A percentile compares a stretch with the other conserved stretches of the same genome.
These are phyloP conservation scores for Isoperla grammatica DNA, from an alignment of 2,888 invertebrate species.

Conservation along the genomic window DNA sequence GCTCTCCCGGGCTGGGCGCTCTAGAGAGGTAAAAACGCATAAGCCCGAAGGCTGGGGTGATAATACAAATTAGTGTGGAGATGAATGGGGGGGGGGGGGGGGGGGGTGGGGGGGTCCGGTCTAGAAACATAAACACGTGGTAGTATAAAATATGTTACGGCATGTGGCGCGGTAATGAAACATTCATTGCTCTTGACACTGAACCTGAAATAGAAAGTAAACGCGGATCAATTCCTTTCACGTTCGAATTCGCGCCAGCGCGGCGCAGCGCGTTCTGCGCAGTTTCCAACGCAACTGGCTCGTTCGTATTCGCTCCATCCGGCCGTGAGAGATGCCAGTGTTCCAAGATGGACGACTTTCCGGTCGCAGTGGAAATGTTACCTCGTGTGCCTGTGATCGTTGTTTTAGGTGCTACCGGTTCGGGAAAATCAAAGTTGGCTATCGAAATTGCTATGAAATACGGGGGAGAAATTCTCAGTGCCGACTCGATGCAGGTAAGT, in stretches of 20 bases:
- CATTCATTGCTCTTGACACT: too few relatives aligned
- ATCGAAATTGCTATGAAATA: slow-evolving; percentile 83
- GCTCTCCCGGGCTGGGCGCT: too few relatives aligned
- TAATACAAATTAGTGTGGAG: too few relatives aligned
- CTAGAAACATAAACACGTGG: too few relatives aligned
- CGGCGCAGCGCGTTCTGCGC: neutral
- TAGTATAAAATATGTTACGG: too few relatives aligned
- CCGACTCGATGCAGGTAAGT: slow-evolving; percentile 96
- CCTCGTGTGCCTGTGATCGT: slow-evolving; percentile 69
- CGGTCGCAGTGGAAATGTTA: slow-evolving; percentile 38
- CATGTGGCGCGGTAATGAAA: too few relatives aligned
- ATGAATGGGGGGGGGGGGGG: too few relatives aligned
- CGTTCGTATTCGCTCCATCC: neutral
- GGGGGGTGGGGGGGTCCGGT: too few relatives aligned
- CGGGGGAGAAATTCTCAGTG: slow-evolving; percentile 89
- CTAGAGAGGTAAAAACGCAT: too few relatives aligned
- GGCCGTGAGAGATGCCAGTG: too few relatives aligned
- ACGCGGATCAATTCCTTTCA: neutral
- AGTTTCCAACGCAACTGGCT: neutral
- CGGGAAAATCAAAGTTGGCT: slow-evolving; percentile 94
- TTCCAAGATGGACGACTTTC: slow-evolving; percentile 23
- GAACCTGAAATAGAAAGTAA: neutral
- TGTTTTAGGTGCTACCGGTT: slow-evolving; percentile 93
- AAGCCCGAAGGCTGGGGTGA: too few relatives aligned
- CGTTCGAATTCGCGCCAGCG: neutral